Evolutionary conservation across 2,113 vertebrate genomes (phyloP).

Genomic region (Anoura caudifer): DNA sequence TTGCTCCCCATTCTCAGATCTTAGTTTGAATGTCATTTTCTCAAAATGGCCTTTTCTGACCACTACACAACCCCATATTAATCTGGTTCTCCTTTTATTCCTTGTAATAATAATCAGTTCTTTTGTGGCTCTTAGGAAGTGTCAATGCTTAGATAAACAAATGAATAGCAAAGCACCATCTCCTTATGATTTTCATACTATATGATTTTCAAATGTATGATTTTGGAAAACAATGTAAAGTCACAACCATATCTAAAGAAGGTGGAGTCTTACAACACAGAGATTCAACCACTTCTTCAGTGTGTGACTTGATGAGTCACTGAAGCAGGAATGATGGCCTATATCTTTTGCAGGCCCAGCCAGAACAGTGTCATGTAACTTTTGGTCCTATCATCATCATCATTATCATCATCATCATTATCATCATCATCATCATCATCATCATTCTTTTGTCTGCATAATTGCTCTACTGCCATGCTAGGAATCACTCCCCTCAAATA

Average conservation of each 20-base stretch:
- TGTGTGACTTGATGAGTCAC: neutral
- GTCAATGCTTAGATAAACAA: neutral
- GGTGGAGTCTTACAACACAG: too few species aligned
- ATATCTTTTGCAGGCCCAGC: neutral
- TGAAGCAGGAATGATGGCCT: neutral
- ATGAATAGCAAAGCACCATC: neutral
- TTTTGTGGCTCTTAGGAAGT: neutral
- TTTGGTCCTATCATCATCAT: neutral
- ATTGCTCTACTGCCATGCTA: neutral
- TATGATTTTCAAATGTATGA: neutral
- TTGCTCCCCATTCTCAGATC: neutral
- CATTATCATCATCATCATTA: neutral
- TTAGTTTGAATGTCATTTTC: neutral
- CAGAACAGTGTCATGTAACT: neutral
- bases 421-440: neutral
- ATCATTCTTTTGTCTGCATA: neutral
- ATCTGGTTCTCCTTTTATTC: neutral
- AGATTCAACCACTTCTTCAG: neutral
- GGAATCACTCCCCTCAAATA: neutral
- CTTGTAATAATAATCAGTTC: neutral
- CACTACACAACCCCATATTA: neutral
- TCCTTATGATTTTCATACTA: neutral
- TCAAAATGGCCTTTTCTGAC: neutral
- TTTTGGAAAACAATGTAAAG: neutral
- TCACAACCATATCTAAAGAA: neutral